Percentiles rank a stretch among this genome's conserved stretches.
phyloP scores from a whole-genome alignment of 2,113 vertebrate species.

The Ptychochromis oligacanthus region DNA sequence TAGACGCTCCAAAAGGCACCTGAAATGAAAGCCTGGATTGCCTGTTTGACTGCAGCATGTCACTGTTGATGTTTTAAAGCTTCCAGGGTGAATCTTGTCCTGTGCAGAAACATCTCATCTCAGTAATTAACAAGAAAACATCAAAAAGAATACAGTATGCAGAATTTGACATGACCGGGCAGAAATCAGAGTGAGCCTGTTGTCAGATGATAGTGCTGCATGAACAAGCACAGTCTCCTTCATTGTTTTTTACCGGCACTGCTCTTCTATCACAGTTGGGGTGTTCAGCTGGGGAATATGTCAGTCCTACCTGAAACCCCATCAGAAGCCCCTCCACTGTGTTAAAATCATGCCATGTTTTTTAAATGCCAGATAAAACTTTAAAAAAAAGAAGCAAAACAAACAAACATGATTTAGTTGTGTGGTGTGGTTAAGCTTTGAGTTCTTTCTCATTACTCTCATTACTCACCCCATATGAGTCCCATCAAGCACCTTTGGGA shows the following conservation, averaged over 20 bases:
- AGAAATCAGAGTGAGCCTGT: neutral
- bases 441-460: too few relatives aligned
- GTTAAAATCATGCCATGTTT: accelerated
- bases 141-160: neutral
- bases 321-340: neutral
- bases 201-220: neutral
- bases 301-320: neutral
- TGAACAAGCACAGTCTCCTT: neutral
- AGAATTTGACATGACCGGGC: neutral
- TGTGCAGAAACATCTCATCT: neutral
- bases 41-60: neutral
- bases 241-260: neutral
- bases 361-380: neutral
- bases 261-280: too few relatives aligned
- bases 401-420: neutral
- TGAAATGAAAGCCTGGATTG: too few relatives aligned
- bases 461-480: too few relatives aligned
- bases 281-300: neutral
- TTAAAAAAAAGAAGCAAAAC: neutral
- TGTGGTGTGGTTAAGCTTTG: too few relatives aligned
- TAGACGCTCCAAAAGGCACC: neutral
- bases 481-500: too few relatives aligned
- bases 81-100: neutral
- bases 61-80: too few relatives aligned
- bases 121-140: neutral